phyloP scores from a whole-genome alignment of 2,888 invertebrate genomes.

The Hydrotaea cyrtoneurina region DNA sequence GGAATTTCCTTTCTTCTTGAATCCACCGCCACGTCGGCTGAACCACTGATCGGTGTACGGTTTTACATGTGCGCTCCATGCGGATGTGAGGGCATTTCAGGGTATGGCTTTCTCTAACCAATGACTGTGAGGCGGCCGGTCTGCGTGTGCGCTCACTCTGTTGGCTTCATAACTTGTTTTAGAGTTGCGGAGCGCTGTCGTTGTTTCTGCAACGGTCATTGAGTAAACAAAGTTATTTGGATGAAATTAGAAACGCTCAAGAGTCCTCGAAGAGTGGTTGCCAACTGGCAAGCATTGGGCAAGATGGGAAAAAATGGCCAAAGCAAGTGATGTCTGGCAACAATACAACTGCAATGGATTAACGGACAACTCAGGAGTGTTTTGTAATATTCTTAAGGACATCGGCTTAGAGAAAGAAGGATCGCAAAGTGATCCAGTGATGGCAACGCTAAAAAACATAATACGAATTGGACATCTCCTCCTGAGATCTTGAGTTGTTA shows the following conservation, averaged over 20 bases:
- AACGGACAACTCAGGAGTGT: too few relatives aligned
- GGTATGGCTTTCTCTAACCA: slow-evolving; percentile 26
- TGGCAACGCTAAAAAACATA: too few relatives aligned
- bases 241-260: slow-evolving; percentile 54
- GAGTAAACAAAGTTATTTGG: slow-evolving; percentile 54
- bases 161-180: slow-evolving; percentile 8
- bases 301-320: too few relatives aligned
- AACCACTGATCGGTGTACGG: neutral
- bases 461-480: too few relatives aligned
- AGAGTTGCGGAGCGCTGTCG: neutral
- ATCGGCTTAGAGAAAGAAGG: too few relatives aligned
- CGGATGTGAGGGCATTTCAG: slow-evolving; percentile 35
- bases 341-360: too few relatives aligned
- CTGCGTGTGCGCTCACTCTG: neutral
- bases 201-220: neutral
- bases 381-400: too few relatives aligned
- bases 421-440: too few relatives aligned
- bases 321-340: too few relatives aligned
- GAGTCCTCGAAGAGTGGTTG: slow-evolving; percentile 53
- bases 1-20: slow-evolving; percentile 67
- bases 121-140: slow-evolving; percentile 16
- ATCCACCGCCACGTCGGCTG: neutral
- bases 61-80: slow-evolving; percentile 3
- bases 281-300: neutral
- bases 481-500: too few relatives aligned